Percentiles rank a stretch among this genome's conserved stretches.
Conservation (phyloP, 1,140 invertebrate species). For the Fopius arisanus region DNA sequence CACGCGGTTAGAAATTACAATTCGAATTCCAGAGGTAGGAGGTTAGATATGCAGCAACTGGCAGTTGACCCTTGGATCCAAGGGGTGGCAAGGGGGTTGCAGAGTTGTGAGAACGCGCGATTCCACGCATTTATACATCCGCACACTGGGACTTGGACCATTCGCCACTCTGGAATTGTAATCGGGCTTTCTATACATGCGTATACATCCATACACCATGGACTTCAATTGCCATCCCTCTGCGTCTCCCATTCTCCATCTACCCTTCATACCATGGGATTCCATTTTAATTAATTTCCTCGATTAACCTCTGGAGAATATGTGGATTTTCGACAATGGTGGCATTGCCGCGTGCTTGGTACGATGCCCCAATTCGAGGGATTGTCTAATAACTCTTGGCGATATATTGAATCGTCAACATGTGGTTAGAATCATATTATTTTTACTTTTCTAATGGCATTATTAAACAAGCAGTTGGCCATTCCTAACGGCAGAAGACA, state of each 20-base stretch:
- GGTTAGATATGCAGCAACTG: conserved; percentile 10
- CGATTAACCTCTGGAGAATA: conserved; percentile 18
- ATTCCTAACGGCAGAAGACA: too few relatives aligned
- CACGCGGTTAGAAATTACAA: conserved; percentile 44
- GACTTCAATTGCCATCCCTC: not conserved
- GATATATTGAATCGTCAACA: too few relatives aligned
- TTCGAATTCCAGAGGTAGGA: conserved; percentile 59
- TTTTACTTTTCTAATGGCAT: too few relatives aligned
- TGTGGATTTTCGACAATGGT: conserved; percentile 18
- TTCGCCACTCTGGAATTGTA: conserved; percentile 38
- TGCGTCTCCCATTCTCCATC: not conserved
- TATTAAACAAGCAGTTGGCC: too few relatives aligned
- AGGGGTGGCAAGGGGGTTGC: conserved; percentile 22
- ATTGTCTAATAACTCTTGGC: not conserved
- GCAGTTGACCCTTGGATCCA: conserved; percentile 12
- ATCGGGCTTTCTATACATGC: conserved; percentile 24
- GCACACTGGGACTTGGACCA: conserved; percentile 25
- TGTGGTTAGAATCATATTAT: too few relatives aligned
- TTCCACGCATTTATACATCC: conserved; percentile 28
- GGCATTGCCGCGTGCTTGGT: not conserved
- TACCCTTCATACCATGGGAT: conserved; percentile 13
- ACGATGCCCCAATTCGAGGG: not conserved
- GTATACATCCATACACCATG: not conserved
- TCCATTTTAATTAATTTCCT: conserved; percentile 41
- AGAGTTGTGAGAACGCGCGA: conserved; percentile 28